Evolutionary conservation across 1,140 invertebrate species (phyloP).

Genomic region (Holcopasites calliopsidis): DNA sequence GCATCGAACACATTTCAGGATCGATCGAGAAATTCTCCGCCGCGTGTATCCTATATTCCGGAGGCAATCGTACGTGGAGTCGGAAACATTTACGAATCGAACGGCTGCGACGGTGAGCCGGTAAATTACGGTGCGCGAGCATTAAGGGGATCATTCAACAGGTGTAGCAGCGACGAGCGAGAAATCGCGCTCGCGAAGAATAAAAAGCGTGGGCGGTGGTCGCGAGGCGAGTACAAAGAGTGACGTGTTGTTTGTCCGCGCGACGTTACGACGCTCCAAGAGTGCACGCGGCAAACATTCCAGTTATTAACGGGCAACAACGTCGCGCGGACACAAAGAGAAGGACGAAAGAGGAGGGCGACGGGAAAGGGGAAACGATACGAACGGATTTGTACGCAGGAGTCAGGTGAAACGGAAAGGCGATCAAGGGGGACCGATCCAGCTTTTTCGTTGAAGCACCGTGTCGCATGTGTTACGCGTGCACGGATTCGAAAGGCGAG

Average conservation of each 20-base stretch:
- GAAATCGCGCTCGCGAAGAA: constrained; percentile 10
- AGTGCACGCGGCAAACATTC: not conserved
- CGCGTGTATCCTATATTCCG: not conserved
- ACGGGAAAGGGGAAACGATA: too few relatives aligned
- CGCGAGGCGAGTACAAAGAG: not conserved
- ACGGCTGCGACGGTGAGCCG: not conserved
- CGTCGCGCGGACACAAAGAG: not conserved
- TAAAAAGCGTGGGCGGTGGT: constrained; percentile 7
- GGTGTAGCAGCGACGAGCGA: constrained; percentile 30
- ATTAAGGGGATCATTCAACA: constrained; percentile 43
- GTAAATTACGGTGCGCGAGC: constrained; percentile 6
- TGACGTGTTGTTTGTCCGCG: constrained; percentile 14
- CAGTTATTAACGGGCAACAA: constrained; percentile 28
- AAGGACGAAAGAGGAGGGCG: not conserved
- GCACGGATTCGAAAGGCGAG: not conserved
- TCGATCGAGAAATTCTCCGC: not conserved
- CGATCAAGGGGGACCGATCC: not conserved
- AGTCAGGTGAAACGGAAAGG: too few relatives aligned
- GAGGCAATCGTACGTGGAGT: not conserved
- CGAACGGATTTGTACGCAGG: too few relatives aligned
- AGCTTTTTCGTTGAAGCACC: not conserved
- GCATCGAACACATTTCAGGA: not conserved
- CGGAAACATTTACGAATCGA: too few relatives aligned
- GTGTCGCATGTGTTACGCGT: not conserved
- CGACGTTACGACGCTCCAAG: not conserved